Base-by-base conservation (phyloP, 2,113 vertebrate species). In the Clinocottus analis region DNA sequence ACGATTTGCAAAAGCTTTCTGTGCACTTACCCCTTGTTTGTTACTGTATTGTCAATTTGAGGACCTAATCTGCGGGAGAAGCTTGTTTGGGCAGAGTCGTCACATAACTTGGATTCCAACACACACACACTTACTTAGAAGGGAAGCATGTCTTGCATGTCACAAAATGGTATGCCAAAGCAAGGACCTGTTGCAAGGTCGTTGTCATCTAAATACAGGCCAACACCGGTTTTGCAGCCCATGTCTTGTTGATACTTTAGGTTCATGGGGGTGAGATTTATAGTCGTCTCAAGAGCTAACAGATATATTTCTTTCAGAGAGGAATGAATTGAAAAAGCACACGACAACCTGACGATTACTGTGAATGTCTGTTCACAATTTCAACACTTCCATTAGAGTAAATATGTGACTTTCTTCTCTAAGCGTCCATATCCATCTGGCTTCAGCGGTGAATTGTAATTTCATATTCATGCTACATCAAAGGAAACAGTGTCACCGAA, bases 41-140 rank as follows among this genome's bases (percentile, higher is more conserved):
- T 25, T 53, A 10, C 21, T 17, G 9, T 51, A 13, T 9, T 47
- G 35, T 55, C 12, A 72, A 47, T 4, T 0, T 17, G 31, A 9
- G 51, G 16, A 53, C 56, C 29, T 39, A 51, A 60, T 39, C 7
- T 12, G 11, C 33, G 29, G 11, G 45, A 14, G 61, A 85, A 75
- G 56, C 69, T 75, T 31, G 80, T 89, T 83, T 78, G 72, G 59
- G 72, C 56, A 80, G 62, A 71, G 21, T 72, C 61, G 53, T 55
- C 62, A 74, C 75, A 91, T 90, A 49, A 63, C 60, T 80, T 21
- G n/a, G 71, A 90, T 92, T 87, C 86, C 85, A 84, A 12, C 37
- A 65, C 77, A 88, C 89, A 66, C 80, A 79, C 83, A 83, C 51
- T 27, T 1, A 83, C 51, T 27, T 1, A 75, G 23, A 14, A 55